Conservation (phyloP, 2,888 invertebrate species). For the Eremobia ochroleuca region DNA sequence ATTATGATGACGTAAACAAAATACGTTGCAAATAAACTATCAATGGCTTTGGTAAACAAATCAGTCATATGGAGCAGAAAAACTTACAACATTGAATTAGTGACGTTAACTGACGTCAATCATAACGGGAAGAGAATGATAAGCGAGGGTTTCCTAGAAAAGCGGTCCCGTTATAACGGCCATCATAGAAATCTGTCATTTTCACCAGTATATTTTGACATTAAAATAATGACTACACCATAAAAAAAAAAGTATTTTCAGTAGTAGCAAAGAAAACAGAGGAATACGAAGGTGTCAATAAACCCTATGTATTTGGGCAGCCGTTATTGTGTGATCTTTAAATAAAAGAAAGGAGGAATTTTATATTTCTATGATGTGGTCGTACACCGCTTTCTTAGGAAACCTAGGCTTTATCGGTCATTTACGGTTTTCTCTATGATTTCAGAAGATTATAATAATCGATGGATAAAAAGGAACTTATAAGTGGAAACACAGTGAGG, state of each 20-base stretch:
- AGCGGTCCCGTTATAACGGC: neutral
- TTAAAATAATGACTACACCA: too few relatives aligned
- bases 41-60: constrained; percentile 16
- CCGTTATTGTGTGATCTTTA: too few relatives aligned
- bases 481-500: neutral
- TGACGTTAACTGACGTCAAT: constrained; percentile 23
- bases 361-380: too few relatives aligned
- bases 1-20: constrained; percentile 15
- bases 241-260: too few relatives aligned
- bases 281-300: too few relatives aligned
- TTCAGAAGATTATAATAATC: neutral
- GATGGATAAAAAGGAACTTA: neutral
- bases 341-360: too few relatives aligned
- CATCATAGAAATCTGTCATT: too few relatives aligned
- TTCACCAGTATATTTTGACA: too few relatives aligned
- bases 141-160: too few relatives aligned
- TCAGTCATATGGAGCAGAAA: neutral
- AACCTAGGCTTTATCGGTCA: neutral
- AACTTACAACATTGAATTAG: neutral
- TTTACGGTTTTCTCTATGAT: neutral
- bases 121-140: neutral
- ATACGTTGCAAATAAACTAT: constrained; percentile 7
- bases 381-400: too few relatives aligned
- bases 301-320: too few relatives aligned
- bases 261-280: too few relatives aligned